Evolutionary conservation across 2,113 vertebrate species (phyloP), one percentile per base, ranked within the genome.

Genomic region (Mastomys natalensis): DNA sequence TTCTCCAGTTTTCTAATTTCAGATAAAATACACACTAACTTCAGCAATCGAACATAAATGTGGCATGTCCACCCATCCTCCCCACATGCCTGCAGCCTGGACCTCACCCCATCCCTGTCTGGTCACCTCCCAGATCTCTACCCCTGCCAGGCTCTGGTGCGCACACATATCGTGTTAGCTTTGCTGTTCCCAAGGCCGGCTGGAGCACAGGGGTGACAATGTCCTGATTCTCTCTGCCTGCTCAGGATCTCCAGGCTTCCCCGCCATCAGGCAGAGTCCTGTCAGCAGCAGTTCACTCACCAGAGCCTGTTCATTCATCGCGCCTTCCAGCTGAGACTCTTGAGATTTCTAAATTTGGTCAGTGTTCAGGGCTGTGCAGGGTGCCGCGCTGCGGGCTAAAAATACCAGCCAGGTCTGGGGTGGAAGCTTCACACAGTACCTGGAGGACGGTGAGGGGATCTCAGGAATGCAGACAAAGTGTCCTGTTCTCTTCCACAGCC

Each of bases 321-420:
- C 17, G 11, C 68, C 2, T n/a, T 68, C 70, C 76, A 64, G 70
- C 85, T 34, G 37, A 91, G 85, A 60, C 92, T 92, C 90, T 68
- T 31, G 91, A 87, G 91, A 95, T 93, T 93, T 66, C 97, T 98
- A 98, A 97, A 97, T 96, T 96, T 96, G 97, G 97, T 96, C 96
- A 96, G 97, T 19, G 55, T 66, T 5, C 45, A 66, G 88, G 84
- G 86, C 91, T 19, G 60, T 40, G 82, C 94, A 53, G 93, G 94
- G 91, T 77, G 86, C 66, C 31, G 4, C 5, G 4, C 74, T 80
- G 43, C 5, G 48, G 22, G 91, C 97, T 98, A 93, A 97, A 98
- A 95, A 97, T 95, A 98, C 76, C 95, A 70, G 70, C 15, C 1
- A 4, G 58, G 92, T 37, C 94, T 60, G 55, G 78, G 76, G n/a